Evolutionary conservation across 2,888 invertebrate species (phyloP).

Genomic region (Hoplodrina ambigua): DNA sequence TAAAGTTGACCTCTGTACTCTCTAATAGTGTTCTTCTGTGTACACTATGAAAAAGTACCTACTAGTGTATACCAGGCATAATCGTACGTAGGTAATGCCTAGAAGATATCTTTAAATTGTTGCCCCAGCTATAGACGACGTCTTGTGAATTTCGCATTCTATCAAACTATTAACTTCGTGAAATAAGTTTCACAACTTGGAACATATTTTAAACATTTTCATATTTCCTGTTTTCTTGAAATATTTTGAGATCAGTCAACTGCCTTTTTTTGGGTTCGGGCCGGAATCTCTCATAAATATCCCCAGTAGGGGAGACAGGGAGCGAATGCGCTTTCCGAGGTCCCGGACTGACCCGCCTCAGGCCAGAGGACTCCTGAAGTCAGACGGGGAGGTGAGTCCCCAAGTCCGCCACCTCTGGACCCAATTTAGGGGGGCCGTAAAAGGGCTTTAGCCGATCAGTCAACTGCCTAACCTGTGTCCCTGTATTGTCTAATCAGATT

Average conservation of each 20-base stretch:
- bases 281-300: too few relatives aligned
- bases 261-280: too few relatives aligned
- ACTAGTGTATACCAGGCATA: too few relatives aligned
- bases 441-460: too few relatives aligned
- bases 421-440: too few relatives aligned
- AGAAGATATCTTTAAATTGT: constrained; percentile 5
- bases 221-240: constrained; percentile 2
- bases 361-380: too few relatives aligned
- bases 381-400: too few relatives aligned
- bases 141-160: not conserved
- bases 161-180: constrained; percentile 2
- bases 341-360: too few relatives aligned
- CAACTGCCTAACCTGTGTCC: not conserved
- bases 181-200: not conserved
- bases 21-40: not conserved
- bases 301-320: too few relatives aligned
- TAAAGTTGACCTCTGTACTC: not conserved
- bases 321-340: too few relatives aligned
- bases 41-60: too few relatives aligned
- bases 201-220: constrained; percentile 1
- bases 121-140: not conserved
- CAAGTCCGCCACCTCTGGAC: too few relatives aligned
- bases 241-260: not conserved
- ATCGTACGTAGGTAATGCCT: not conserved
- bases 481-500: not conserved